phyloP scores from a whole-genome alignment of 2,113 vertebrate species.

The Lethenteron camtschaticum region DNA sequence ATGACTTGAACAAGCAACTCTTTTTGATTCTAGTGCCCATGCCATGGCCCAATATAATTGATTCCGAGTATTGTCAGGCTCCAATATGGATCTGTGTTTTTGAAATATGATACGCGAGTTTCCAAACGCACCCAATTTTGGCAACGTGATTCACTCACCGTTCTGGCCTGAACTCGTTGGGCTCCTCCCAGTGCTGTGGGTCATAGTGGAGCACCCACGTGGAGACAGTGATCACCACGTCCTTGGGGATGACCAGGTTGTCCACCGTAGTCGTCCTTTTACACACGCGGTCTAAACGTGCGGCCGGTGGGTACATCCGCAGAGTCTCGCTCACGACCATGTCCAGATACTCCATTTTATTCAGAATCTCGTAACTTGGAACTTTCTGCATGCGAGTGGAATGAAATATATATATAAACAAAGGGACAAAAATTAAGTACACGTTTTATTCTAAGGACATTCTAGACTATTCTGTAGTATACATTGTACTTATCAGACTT shows the following conservation, averaged over 20 bases:
- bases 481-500: no score
- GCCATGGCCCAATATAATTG: no score
- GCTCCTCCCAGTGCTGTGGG: conserved; percentile 20
- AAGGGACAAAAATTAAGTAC: background rate
- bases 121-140: conserved; percentile 39
- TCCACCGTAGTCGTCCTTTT: background rate
- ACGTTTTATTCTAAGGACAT: no score
- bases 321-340: background rate
- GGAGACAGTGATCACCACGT: conserved; percentile 14
- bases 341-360: conserved; percentile 1
- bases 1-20: no score
- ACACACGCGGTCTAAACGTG: background rate
- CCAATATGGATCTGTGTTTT: no score
- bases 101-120: no score
- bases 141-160: conserved; percentile 15
- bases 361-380: conserved; percentile 8
- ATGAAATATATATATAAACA: background rate
- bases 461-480: no score
- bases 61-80: no score
- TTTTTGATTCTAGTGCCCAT: no score
- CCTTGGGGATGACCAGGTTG: conserved; percentile 20
- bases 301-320: background rate
- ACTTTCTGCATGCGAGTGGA: background rate
- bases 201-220: conserved; percentile 20
- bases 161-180: conserved; percentile 22